Evolutionary conservation across 2,113 vertebrate genomes (phyloP).

Genomic region (Lichenostomus cassidix): DNA sequence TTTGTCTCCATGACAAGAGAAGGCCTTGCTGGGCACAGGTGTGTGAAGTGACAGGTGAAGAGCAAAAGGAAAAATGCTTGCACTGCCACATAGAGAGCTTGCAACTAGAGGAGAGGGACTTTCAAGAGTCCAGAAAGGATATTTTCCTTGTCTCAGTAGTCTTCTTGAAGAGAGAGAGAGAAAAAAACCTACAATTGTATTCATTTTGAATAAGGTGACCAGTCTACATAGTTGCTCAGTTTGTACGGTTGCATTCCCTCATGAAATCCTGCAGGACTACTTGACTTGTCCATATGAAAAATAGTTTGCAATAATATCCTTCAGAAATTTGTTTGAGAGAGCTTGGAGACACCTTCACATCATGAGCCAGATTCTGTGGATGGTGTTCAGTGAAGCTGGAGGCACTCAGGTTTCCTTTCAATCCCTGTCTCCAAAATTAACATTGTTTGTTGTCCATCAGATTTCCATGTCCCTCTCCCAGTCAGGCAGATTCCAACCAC

Average conservation of each 20-base stretch:
- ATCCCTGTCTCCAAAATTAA: neutral
- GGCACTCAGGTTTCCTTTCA: neutral
- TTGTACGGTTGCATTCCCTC: neutral
- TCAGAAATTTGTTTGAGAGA: neutral
- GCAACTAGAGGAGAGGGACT: neutral
- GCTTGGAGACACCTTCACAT: neutral
- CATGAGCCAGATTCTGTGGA: accelerated
- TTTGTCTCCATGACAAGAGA: neutral
- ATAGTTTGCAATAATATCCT: neutral
- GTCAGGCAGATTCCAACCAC: neutral
- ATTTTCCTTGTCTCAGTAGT: neutral
- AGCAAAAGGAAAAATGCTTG: neutral
- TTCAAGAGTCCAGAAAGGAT: neutral
- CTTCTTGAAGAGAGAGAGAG: neutral
- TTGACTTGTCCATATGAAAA: neutral
- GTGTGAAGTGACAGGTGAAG: neutral
- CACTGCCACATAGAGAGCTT: neutral
- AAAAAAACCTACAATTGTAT: neutral
- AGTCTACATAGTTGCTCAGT: neutral
- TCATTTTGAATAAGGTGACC: neutral
- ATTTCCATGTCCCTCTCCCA: neutral
- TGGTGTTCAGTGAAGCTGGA: neutral
- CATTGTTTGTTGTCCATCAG: neutral
- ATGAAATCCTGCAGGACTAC: neutral
- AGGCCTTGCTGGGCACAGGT: neutral